Percentiles rank a stretch among this genome's conserved stretches.
phyloP scores from a whole-genome alignment of 2,888 invertebrate genomes.

The Seira sanloemensis region DNA sequence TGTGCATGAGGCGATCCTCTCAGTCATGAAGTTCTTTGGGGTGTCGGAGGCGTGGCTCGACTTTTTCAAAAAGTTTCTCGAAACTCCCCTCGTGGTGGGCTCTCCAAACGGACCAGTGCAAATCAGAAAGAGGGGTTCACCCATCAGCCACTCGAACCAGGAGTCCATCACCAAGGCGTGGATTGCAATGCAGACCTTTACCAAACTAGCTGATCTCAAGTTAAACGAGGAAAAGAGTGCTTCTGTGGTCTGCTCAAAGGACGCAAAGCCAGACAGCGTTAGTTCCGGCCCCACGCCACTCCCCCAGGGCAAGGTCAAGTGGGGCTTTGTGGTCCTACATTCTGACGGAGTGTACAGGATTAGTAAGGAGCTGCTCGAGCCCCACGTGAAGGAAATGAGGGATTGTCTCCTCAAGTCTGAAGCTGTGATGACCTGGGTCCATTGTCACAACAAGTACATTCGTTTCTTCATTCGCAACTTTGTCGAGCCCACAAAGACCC shows the following conservation, averaged over 20 bases:
- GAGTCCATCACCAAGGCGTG: constrained; percentile 56
- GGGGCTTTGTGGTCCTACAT: constrained; percentile 63
- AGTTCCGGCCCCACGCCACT: constrained; percentile 46
- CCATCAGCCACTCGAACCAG: constrained; percentile 43
- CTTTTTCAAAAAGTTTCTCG: constrained; percentile 60
- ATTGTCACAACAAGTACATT: constrained; percentile 65
- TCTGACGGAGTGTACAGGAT: constrained; percentile 65
- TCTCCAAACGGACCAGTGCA: constrained; percentile 8
- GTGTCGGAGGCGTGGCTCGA: constrained; percentile 47
- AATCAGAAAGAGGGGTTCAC: constrained; percentile 52
- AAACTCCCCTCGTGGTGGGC: constrained; percentile 38
- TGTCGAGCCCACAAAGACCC: constrained; percentile 53
- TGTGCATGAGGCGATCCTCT: constrained; percentile 55
- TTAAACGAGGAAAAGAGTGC: constrained; percentile 62
- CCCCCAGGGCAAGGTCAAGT: constrained; percentile 58
- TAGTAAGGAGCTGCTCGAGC: constrained; percentile 32
- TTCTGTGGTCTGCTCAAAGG: constrained; percentile 40
- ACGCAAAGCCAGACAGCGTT: not conserved
- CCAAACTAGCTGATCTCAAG: constrained; percentile 49
- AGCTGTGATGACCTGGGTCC: constrained; percentile 63
- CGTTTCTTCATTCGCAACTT: constrained; percentile 68
- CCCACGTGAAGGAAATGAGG: constrained; percentile 58
- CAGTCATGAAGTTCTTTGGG: constrained; percentile 53
- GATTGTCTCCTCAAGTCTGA: constrained; percentile 39
- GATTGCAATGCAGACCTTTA: constrained; percentile 48